Percentiles rank a stretch among this genome's conserved stretches.
These are phyloP conservation scores for Istiophorus platypterus DNA, from an alignment of 2,113 vertebrate species.

Conservation along the genomic window DNA sequence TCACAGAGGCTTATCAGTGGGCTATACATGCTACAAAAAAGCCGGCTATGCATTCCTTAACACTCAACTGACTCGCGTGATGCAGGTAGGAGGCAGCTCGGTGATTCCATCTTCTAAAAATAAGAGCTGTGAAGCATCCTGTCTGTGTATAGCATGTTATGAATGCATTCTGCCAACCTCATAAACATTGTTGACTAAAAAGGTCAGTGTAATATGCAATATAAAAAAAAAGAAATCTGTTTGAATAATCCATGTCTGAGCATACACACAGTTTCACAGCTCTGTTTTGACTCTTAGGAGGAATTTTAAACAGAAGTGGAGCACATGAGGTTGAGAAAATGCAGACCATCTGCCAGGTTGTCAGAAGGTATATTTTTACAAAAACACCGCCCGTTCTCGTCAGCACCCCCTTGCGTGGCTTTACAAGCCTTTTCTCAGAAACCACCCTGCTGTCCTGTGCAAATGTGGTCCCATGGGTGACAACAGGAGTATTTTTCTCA, in stretches of 20 bases:
- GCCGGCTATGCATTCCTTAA: slow-evolving; percentile 31
- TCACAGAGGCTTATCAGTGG: slow-evolving; percentile 50
- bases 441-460: not conserved
- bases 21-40: slow-evolving; percentile 29
- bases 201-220: slow-evolving; percentile 47
- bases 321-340: not conserved
- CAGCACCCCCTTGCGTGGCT: not conserved
- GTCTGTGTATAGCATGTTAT: slow-evolving; percentile 27
- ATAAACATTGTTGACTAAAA: slow-evolving; percentile 38
- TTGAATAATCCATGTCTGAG: slow-evolving; percentile 12
- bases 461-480: slow-evolving; percentile 13
- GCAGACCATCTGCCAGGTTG: slow-evolving; percentile 3
- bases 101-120: slow-evolving; percentile 58
- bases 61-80: slow-evolving; percentile 11
- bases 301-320: slow-evolving; percentile 9
- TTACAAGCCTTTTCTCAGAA: slow-evolving; percentile 46
- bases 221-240: no score
- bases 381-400: not conserved
- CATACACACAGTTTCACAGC: slow-evolving; percentile 3
- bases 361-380: not conserved
- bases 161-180: slow-evolving; percentile 35
- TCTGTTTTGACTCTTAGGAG: slow-evolving; percentile 4
- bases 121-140: slow-evolving; percentile 51
- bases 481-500: slow-evolving; percentile 10
- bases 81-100: slow-evolving; percentile 55